Evolutionary conservation across 2,113 vertebrate genomes (phyloP).

Genomic region (Leptodactylus fuscus): DNA sequence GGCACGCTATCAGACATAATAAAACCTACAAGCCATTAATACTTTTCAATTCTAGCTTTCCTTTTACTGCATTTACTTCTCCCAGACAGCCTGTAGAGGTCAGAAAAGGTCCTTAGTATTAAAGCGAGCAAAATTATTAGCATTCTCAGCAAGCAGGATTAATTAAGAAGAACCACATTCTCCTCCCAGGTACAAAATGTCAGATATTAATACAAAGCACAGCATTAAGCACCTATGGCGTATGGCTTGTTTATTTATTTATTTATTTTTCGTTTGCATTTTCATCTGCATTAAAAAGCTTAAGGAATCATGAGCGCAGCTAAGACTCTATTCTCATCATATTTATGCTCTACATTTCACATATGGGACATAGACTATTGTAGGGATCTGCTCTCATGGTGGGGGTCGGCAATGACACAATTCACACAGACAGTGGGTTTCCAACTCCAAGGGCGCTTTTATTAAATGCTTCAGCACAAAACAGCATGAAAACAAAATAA

Average conservation of each 20-base stretch:
- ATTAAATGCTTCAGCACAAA: too few species aligned
- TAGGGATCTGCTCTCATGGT: too few species aligned
- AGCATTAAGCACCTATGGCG: constrained; percentile 74
- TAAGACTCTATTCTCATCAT: too few species aligned
- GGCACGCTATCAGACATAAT: constrained; percentile 22
- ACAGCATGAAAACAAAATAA: too few species aligned
- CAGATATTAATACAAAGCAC: constrained; percentile 76
- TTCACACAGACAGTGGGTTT: too few species aligned
- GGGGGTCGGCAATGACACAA: too few species aligned
- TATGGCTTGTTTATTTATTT: not conserved
- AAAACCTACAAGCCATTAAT: constrained; percentile 35
- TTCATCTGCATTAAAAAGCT: not conserved
- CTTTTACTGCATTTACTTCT: constrained; percentile 58
- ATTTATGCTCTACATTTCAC: too few species aligned
- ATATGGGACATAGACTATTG: too few species aligned
- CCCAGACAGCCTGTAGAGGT: constrained; percentile 79
- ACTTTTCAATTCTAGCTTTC: constrained; percentile 13
- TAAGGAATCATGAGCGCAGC: too few species aligned
- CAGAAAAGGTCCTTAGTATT: constrained; percentile 75
- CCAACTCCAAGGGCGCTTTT: too few species aligned
- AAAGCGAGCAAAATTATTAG: constrained; percentile 62
- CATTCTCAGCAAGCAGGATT: constrained; percentile 72
- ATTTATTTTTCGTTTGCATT: not conserved
- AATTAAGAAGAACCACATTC: constrained; percentile 74
- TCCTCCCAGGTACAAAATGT: constrained; percentile 75